A percentile compares a stretch with the other conserved stretches of the same genome.
These are phyloP conservation scores for Cherax quadricarinatus DNA, from an alignment of 1,140 invertebrate genomes.

Conservation along the genomic window DNA sequence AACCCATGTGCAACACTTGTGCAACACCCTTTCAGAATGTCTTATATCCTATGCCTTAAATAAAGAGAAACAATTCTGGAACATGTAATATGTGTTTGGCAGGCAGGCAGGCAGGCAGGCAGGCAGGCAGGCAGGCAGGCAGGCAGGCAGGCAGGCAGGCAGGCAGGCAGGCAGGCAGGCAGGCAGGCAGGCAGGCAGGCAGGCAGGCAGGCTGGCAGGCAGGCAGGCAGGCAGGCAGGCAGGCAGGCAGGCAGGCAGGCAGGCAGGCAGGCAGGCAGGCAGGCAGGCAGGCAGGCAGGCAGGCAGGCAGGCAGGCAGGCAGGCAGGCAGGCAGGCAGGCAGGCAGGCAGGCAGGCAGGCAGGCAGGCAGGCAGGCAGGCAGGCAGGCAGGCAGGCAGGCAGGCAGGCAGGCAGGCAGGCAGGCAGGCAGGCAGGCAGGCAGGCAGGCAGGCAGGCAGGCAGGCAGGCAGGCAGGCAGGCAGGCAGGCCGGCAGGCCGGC, in stretches of 20 bases:
- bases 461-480: conserved; percentile 9
- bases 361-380: not conserved
- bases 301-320: not conserved
- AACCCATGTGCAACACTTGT: too few species aligned
- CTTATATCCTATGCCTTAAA: too few species aligned
- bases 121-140: not conserved
- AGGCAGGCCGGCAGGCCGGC: not conserved
- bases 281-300: not conserved
- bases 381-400: not conserved
- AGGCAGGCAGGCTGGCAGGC: not conserved
- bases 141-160: not conserved
- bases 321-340: not conserved
- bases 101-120: not conserved
- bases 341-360: not conserved
- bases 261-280: not conserved
- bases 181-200: not conserved
- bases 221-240: not conserved
- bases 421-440: conserved; percentile 31
- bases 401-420: not conserved
- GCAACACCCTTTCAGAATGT: too few species aligned
- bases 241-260: not conserved
- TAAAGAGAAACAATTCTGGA: too few species aligned
- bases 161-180: not conserved
- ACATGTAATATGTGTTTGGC: too few species aligned
- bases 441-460: conserved; percentile 12